Conservation (phyloP, 1,140 invertebrate genomes). For the Drosophila lacteicornis region DNA sequence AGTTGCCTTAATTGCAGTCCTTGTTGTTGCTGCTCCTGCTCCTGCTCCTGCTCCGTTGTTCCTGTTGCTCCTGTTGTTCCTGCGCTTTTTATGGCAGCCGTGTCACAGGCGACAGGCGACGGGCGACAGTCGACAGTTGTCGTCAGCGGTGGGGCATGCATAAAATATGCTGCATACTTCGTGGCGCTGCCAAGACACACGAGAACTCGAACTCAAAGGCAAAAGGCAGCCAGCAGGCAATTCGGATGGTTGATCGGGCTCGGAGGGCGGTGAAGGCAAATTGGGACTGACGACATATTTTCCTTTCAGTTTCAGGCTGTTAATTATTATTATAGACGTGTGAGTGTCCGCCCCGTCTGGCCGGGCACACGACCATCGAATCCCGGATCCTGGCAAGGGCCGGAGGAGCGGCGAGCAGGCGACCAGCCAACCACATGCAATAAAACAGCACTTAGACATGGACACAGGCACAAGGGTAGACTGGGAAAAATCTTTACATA, state of each 20-base stretch:
- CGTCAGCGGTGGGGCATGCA: conserved; percentile 65
- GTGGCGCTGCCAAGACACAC: conserved; percentile 30
- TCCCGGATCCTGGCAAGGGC: not conserved
- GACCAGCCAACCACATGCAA: conserved; percentile 71
- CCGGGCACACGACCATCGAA: conserved; percentile 45
- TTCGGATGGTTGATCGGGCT: not conserved
- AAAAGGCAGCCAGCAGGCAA: not conserved
- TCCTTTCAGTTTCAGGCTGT: conserved; percentile 75
- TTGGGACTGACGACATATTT: conserved; percentile 57
- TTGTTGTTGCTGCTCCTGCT: conserved; percentile 46
- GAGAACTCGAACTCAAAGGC: conserved; percentile 16
- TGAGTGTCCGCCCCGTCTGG: conserved; percentile 66
- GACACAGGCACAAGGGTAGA: conserved; percentile 32
- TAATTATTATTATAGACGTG: conserved; percentile 84
- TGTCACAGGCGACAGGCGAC: conserved; percentile 55
- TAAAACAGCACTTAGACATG: conserved; percentile 80
- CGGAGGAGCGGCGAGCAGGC: conserved; percentile 3
- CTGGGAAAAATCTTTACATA: conserved; percentile 6
- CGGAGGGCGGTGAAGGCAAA: not conserved
- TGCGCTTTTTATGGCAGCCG: conserved; percentile 70
- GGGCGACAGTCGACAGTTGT: conserved; percentile 52
- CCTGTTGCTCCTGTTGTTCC: conserved; percentile 12
- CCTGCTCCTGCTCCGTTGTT: conserved; percentile 1
- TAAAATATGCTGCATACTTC: conserved; percentile 77
- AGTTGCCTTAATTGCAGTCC: conserved; percentile 75